Evolutionary conservation across 2,797 vertebrate species (phyloP), one percentile per base, ranked within the genome.

Genomic region (Paguma larvata): DNA sequence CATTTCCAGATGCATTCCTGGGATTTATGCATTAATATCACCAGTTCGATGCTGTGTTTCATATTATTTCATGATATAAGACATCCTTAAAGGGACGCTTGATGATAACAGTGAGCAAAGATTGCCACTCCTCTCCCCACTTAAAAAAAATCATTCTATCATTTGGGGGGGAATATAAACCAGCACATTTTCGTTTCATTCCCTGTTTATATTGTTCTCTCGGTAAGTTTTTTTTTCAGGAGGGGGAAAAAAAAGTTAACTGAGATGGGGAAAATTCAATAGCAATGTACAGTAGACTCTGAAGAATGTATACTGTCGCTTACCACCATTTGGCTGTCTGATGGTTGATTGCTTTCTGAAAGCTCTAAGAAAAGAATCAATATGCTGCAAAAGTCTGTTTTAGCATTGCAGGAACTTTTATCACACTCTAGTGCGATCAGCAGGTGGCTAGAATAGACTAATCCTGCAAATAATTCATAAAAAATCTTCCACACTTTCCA

Each of bases 11-110:
- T 97, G 91, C 63, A 83, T 97, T 97, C 93, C 88, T 97, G 46
- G 59, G 92, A 98, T 98, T 98, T 98, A 97, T 98, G 97, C 80
- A 96, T 98, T 98, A 98, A 98, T 98, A 98, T 97, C 95, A 80
- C 51, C 46, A 89, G 93, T 68, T 93, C 94, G 93, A 95, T 98
- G 94, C 91, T 97, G 77, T 95, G 38, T 93, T 94, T 98, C 68
- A 77, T 92, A 78, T 94, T 93, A 88, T 97, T 98, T 98, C 94
- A 95, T 97, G 89, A 98, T 91, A 98, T 95, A 96, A 98, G 95
- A 85, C 97, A 96, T 98, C 92, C 96, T 98, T 95, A 79, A 94
- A 98, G 83, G 92, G 94, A 98, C 72, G 78, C 67, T 95, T 97
- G 91, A 97, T 98, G 96, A 97, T 97, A 97, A 97, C 79, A 79